Evolutionary conservation across 1,140 invertebrate species (phyloP).

Genomic region (Anastatus disparis): DNA sequence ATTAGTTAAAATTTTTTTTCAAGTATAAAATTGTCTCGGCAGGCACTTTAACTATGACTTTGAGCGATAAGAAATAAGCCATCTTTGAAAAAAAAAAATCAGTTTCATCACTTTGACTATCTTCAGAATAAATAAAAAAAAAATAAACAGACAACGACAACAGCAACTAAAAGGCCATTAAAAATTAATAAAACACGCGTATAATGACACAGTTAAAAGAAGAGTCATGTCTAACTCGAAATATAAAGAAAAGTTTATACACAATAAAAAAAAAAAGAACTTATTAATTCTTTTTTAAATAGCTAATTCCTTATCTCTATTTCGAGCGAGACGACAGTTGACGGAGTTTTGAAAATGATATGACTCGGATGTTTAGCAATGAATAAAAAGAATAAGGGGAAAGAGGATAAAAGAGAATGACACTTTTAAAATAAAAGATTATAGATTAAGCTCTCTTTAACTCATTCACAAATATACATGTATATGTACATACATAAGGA

Average conservation of each 20-base stretch:
- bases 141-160: neutral
- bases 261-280: too few relatives aligned
- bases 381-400: neutral
- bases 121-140: too few relatives aligned
- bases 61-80: too few relatives aligned
- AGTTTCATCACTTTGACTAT: slow-evolving; percentile 8
- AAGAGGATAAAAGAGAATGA: neutral
- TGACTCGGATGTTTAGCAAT: slow-evolving; percentile 10
- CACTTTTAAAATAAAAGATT: neutral
- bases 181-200: slow-evolving; percentile 38
- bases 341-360: slow-evolving; percentile 28
- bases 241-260: slow-evolving; percentile 9
- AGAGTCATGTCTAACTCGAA: slow-evolving; percentile 18
- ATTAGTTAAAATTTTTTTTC: too few relatives aligned
- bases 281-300: slow-evolving; percentile 7
- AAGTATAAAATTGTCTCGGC: too few relatives aligned
- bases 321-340: slow-evolving; percentile 10
- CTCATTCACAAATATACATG: neutral
- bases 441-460: too few relatives aligned
- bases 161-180: neutral
- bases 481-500: slow-evolving; percentile 27
- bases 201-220: slow-evolving; percentile 16
- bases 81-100: slow-evolving; percentile 27
- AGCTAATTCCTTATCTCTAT: slow-evolving; percentile 19
- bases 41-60: too few relatives aligned